Conservation (phyloP, 2,888 invertebrate genomes). For the Apotomis betuletana region DNA sequence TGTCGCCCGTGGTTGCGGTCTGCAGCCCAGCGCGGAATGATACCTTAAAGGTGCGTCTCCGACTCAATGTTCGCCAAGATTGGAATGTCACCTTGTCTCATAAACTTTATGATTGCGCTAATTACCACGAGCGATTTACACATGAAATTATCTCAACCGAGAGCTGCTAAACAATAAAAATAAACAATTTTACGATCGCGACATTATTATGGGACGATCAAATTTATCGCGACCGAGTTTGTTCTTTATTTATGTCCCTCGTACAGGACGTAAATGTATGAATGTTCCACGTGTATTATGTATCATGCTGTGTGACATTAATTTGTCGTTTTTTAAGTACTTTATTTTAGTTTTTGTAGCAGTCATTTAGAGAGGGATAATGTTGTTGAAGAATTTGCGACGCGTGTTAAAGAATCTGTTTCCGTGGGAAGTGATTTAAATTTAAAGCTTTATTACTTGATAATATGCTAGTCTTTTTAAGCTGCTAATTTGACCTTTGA, state of each 20-base stretch:
- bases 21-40: too few relatives aligned
- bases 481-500: too few relatives aligned
- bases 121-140: slow-evolving; percentile 23
- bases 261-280: slow-evolving; percentile 32
- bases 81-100: background rate
- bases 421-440: slow-evolving; percentile 1
- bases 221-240: slow-evolving; percentile 48
- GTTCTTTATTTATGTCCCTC: slow-evolving; percentile 40
- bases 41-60: too few relatives aligned
- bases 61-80: too few relatives aligned
- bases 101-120: slow-evolving; percentile 10
- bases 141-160: slow-evolving; percentile 36
- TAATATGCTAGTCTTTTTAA: too few relatives aligned
- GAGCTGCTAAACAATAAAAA: slow-evolving; percentile 47
- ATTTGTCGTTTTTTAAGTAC: slow-evolving; percentile 38
- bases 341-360: slow-evolving; percentile 21
- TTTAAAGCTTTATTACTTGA: slow-evolving; percentile 10
- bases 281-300: slow-evolving; percentile 29
- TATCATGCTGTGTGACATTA: slow-evolving; percentile 33
- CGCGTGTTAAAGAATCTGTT: background rate
- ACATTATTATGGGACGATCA: slow-evolving; percentile 49
- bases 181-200: slow-evolving; percentile 48
- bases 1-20: too few relatives aligned
- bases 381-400: slow-evolving; percentile 18
- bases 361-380: slow-evolving; percentile 24